Evolutionary conservation across 2,797 vertebrate species (phyloP).

Genomic region (Halcyon badia): DNA sequence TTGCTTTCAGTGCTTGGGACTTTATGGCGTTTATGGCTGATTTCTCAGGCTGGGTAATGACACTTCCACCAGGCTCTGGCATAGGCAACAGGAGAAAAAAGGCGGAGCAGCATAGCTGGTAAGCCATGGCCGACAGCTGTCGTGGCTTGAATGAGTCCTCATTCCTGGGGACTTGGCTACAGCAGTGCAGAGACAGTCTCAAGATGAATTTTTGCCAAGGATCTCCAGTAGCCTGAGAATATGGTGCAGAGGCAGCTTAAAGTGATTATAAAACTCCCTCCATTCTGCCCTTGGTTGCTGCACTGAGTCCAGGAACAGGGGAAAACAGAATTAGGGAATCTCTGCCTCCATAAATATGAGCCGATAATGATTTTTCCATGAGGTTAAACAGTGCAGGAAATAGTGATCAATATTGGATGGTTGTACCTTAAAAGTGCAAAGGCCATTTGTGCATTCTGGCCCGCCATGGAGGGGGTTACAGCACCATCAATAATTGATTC

Average conservation of each 20-base stretch:
- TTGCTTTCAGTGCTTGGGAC: slow-evolving; percentile 33
- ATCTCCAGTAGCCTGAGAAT: slow-evolving; percentile 54
- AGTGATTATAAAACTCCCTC: slow-evolving; percentile 39
- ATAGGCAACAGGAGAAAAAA: slow-evolving; percentile 28
- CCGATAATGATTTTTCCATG: slow-evolving; percentile 42
- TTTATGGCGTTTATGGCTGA: slow-evolving; percentile 41
- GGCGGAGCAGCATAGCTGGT: neutral
- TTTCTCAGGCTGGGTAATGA: slow-evolving; percentile 49
- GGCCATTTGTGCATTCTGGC: slow-evolving; percentile 62
- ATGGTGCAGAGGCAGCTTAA: slow-evolving; percentile 51
- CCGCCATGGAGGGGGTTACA: slow-evolving; percentile 50
- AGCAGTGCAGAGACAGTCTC: neutral
- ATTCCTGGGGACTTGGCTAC: neutral
- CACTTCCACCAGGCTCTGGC: slow-evolving; percentile 44
- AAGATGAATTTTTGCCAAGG: slow-evolving; percentile 28
- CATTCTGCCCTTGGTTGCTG: slow-evolving; percentile 1
- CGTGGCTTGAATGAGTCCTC: neutral
- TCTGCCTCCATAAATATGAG: neutral
- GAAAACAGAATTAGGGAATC: slow-evolving; percentile 26
- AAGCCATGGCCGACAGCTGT: slow-evolving; percentile 20
- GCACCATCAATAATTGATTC: slow-evolving; percentile 75
- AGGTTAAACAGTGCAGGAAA: slow-evolving; percentile 54
- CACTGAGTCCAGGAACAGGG: slow-evolving; percentile 11
- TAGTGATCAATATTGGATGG: slow-evolving; percentile 34
- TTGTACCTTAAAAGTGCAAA: slow-evolving; percentile 66